Percentiles rank a stretch among this genome's conserved stretches.
Conservation (phyloP, 2,797 vertebrate species). For the Rousettus madagascariensis region DNA sequence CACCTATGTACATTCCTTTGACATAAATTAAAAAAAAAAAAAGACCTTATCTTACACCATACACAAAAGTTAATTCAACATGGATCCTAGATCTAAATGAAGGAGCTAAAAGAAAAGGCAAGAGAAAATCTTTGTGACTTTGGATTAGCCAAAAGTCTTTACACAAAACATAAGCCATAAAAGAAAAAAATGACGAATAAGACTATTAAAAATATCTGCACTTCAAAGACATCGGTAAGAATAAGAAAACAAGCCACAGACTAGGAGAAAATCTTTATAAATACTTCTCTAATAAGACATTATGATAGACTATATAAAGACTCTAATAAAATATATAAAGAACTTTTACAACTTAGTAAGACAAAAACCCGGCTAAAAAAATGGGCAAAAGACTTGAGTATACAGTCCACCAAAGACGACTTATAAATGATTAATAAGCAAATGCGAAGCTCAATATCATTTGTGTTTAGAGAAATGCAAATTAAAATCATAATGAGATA, state of each 20-base stretch:
- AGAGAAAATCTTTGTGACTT: constrained; percentile 16
- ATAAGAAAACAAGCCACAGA: neutral
- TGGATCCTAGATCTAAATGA: neutral
- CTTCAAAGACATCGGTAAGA: constrained; percentile 7
- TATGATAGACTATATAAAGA: neutral
- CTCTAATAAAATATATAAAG: neutral
- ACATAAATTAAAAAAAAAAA: neutral
- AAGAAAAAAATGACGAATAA: neutral
- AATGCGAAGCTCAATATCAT: neutral
- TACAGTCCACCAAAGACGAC: neutral
- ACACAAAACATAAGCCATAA: neutral
- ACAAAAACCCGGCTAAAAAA: neutral
- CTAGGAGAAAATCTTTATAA: neutral
- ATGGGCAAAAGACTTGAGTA: neutral
- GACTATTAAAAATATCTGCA: neutral
- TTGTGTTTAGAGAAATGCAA: neutral
- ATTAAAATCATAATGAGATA: neutral
- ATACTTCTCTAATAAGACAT: neutral
- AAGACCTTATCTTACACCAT: neutral
- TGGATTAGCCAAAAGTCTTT: neutral
- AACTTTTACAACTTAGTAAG: neutral
- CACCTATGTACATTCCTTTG: neutral
- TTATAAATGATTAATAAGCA: neutral
- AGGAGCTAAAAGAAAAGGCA: neutral
- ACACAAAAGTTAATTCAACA: neutral